Conservation (phyloP, 2,797 vertebrate species). For the Pangasius sanitwongsei region DNA sequence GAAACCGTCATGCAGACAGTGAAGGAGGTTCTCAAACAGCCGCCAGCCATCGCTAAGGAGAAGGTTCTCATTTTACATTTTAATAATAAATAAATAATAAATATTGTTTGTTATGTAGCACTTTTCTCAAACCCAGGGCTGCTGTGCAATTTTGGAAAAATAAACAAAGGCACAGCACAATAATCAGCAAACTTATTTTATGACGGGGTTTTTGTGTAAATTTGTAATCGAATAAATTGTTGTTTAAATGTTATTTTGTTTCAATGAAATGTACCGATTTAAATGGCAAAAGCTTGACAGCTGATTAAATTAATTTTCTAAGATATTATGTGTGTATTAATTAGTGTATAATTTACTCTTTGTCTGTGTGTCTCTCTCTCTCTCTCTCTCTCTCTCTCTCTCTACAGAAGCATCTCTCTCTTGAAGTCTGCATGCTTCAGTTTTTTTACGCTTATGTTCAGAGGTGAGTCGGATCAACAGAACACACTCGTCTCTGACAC, state of each 20-base stretch:
- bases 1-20: slow-evolving; percentile 97
- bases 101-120: neutral
- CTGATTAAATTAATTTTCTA: neutral
- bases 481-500: neutral
- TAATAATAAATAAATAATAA: neutral
- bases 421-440: slow-evolving; percentile 99
- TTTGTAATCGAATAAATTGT: neutral
- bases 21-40: slow-evolving; percentile 97
- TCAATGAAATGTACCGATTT: neutral
- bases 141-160: neutral
- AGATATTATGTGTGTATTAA: neutral
- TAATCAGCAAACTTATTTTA: neutral
- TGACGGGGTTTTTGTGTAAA: neutral
- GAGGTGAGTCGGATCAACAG: slow-evolving; percentile 79
- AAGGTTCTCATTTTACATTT: slow-evolving; percentile 76
- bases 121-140: neutral
- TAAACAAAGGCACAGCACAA: neutral
- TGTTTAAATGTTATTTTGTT: neutral
- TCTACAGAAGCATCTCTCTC: slow-evolving; percentile 91
- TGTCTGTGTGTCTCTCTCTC: neutral
- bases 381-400: slow-evolving; percentile 1
- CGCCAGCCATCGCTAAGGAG: slow-evolving; percentile 94
- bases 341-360: neutral
- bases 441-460: slow-evolving; percentile 99
- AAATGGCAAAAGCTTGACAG: neutral